phyloP scores from a whole-genome alignment of 2,797 vertebrate species.

The Silurus aristotelis region DNA sequence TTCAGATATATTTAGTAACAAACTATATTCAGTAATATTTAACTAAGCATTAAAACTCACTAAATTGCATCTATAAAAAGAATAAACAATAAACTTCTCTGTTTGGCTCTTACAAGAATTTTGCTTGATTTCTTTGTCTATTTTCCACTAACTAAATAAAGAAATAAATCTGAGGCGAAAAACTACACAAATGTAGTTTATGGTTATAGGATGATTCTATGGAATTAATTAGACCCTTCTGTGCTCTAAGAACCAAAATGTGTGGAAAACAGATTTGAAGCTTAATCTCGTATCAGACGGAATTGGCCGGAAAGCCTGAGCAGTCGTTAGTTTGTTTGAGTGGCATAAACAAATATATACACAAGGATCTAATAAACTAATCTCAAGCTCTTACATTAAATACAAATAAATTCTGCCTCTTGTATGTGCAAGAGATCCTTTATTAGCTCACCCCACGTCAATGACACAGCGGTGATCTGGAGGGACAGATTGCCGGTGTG shows the following conservation, averaged over 20 bases:
- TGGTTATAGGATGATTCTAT: too few species aligned
- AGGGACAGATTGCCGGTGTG: conserved; percentile 43
- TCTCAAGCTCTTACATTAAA: background rate
- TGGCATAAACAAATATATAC: background rate
- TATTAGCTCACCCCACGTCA: conserved; percentile 15
- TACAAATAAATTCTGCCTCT: conserved; percentile 22
- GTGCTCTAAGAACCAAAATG: conserved; percentile 1
- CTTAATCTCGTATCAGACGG: background rate
- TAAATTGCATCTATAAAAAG: too few species aligned
- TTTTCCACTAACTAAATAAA: too few species aligned
- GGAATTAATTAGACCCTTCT: background rate
- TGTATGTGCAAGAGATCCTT: conserved; percentile 10
- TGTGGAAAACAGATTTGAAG: background rate
- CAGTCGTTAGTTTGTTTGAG: too few species aligned
- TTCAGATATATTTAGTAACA: too few species aligned
- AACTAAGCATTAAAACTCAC: too few species aligned
- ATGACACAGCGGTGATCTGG: conserved; percentile 36
- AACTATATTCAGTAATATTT: too few species aligned
- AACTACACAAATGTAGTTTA: too few species aligned
- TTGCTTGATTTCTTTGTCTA: too few species aligned
- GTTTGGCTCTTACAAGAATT: too few species aligned
- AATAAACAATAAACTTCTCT: too few species aligned
- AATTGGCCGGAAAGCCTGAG: background rate
- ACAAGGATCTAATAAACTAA: conserved; percentile 11
- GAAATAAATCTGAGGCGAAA: too few species aligned